These are phyloP conservation scores for Lycodopsis pacificus DNA, from an alignment of 2,797 vertebrate species.

Conservation along the genomic window DNA sequence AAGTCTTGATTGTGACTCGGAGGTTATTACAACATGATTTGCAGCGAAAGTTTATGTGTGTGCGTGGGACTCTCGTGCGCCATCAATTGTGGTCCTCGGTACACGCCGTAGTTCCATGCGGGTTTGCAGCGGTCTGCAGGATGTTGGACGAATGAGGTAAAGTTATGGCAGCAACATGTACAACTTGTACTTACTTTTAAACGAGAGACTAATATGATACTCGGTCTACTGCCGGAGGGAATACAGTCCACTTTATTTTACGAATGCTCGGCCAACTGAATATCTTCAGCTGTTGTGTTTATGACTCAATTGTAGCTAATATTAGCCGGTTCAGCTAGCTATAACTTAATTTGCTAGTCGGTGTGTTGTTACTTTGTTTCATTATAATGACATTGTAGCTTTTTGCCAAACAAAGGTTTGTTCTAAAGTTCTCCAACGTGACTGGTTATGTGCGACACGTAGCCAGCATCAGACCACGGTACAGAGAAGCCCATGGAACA, in stretches of 20 bases:
- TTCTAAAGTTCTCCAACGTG: not conserved
- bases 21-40: too few relatives aligned
- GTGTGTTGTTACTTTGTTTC: not conserved
- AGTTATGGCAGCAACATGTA: slow-evolving; percentile 21
- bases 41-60: not conserved
- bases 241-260: too few relatives aligned
- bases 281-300: not conserved
- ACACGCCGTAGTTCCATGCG: slow-evolving; percentile 50
- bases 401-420: not conserved
- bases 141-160: slow-evolving; percentile 53
- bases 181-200: not conserved
- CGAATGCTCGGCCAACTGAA: not conserved
- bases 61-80: not conserved
- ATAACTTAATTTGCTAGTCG: not conserved
- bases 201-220: accelerated
- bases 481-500: not conserved
- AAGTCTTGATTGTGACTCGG: too few relatives aligned
- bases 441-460: not conserved
- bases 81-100: slow-evolving; percentile 37
- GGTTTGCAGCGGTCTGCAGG: not conserved
- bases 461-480: not conserved
- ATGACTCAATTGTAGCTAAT: not conserved
- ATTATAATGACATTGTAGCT: too few relatives aligned
- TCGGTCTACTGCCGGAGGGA: not conserved
- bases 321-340: slow-evolving; percentile 25